phyloP scores from a whole-genome alignment of 2,113 vertebrate species.

The Shinisaurus crocodilurus region DNA sequence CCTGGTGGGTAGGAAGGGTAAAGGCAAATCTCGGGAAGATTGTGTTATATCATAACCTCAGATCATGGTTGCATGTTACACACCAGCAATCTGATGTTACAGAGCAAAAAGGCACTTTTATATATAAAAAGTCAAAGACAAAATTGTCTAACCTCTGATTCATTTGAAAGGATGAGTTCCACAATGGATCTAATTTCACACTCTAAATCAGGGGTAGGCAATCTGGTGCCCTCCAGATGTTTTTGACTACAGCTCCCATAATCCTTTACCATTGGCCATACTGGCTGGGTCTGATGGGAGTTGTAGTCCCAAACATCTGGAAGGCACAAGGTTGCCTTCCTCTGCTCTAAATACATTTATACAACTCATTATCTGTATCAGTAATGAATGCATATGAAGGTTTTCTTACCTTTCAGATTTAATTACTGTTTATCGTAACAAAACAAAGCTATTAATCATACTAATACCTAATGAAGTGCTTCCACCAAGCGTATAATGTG shows the following conservation, averaged over 20 bases:
- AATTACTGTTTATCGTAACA: conserved; percentile 13
- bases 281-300: too few relatives aligned
- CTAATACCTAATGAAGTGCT: not conserved
- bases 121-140: conserved; percentile 22
- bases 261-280: too few relatives aligned
- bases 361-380: not conserved
- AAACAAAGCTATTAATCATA: not conserved
- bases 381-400: fast-evolving
- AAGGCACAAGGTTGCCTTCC: too few relatives aligned
- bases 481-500: not conserved
- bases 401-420: conserved; percentile 40
- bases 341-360: not conserved
- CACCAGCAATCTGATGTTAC: not conserved
- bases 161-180: not conserved
- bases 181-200: not conserved
- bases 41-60: conserved; percentile 83
- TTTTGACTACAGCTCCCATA: too few relatives aligned
- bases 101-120: conserved; percentile 28
- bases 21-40: conserved; percentile 87
- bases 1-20: conserved; percentile 72
- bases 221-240: too few relatives aligned
- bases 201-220: not conserved
- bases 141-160: not conserved
- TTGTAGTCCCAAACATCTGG: too few relatives aligned
- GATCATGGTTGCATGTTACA: not conserved